A percentile compares a stretch with the other conserved stretches of the same genome.
Conservation (phyloP, 2,888 invertebrate genomes). For the Congeria kusceri region DNA sequence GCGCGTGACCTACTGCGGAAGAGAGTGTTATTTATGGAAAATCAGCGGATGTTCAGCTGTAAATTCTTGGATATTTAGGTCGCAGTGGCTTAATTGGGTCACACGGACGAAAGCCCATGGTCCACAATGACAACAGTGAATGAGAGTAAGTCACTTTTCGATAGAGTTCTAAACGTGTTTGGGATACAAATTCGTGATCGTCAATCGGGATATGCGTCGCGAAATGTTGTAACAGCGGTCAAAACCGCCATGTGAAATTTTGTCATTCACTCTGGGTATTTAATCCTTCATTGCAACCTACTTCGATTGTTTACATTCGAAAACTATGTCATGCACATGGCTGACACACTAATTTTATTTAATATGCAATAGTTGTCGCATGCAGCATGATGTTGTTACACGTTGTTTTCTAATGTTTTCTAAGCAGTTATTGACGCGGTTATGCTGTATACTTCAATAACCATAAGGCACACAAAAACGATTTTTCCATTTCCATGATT, state of each 20-base stretch:
- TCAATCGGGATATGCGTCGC: neutral
- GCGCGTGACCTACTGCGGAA: constrained; percentile 75
- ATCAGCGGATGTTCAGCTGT: constrained; percentile 74
- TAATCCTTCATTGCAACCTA: constrained; percentile 54
- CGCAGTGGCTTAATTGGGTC: constrained; percentile 76
- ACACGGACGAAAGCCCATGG: constrained; percentile 72
- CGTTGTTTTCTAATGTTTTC: too few relatives aligned
- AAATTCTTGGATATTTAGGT: constrained; percentile 76
- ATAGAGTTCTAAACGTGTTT: neutral
- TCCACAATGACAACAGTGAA: constrained; percentile 71
- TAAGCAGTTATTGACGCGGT: too few relatives aligned
- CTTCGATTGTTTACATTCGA: constrained; percentile 55
- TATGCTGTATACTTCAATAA: too few relatives aligned
- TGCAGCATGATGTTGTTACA: neutral
- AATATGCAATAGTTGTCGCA: constrained; percentile 25
- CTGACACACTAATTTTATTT: constrained; percentile 1
- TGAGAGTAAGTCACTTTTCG: constrained; percentile 69
- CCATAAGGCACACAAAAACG: too few relatives aligned
- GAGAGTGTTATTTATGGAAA: constrained; percentile 78
- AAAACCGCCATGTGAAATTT: constrained; percentile 65
- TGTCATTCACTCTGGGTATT: constrained; percentile 38
- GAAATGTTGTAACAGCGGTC: constrained; percentile 19
- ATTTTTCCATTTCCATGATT: too few relatives aligned
- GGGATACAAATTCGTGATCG: neutral
- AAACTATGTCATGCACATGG: constrained; percentile 59